These are phyloP conservation scores for Amphimallon solstitiale DNA, from an alignment of 2,888 invertebrate species.

Conservation along the genomic window DNA sequence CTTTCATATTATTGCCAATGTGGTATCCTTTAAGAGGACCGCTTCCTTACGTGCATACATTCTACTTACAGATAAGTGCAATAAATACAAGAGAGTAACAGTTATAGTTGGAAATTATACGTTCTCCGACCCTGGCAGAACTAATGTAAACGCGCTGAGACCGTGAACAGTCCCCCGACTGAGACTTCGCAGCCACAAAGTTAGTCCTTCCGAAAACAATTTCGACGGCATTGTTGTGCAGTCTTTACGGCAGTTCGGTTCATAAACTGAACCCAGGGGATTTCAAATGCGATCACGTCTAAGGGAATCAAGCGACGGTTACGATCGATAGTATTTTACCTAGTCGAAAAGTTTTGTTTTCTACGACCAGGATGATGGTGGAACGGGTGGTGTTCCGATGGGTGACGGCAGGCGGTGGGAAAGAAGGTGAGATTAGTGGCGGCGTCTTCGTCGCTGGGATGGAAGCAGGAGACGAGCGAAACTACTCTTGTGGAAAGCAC, in stretches of 20 bases:
- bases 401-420: neutral
- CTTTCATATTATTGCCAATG: too few relatives aligned
- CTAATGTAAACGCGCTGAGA: slow-evolving; percentile 37
- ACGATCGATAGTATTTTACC: slow-evolving; percentile 53
- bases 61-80: slow-evolving; percentile 28
- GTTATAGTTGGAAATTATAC: slow-evolving; percentile 32
- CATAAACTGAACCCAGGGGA: slow-evolving; percentile 55
- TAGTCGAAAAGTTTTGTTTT: slow-evolving; percentile 48
- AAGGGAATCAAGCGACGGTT: slow-evolving; percentile 54
- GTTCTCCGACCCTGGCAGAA: slow-evolving; percentile 10
- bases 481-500: neutral
- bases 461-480: neutral
- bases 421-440: too few relatives aligned
- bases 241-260: slow-evolving; percentile 54
- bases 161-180: slow-evolving; percentile 3
- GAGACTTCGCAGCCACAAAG: slow-evolving; percentile 43
- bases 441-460: neutral
- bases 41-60: neutral
- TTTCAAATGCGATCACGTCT: slow-evolving; percentile 56
- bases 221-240: slow-evolving; percentile 53
- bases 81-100: slow-evolving; percentile 28
- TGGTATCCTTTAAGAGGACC: too few relatives aligned
- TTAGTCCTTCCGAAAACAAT: slow-evolving; percentile 51
- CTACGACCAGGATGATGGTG: neutral
- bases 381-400: neutral